Conservation (phyloP, 2,113 vertebrate genomes). For the Zosterops lateralis region DNA sequence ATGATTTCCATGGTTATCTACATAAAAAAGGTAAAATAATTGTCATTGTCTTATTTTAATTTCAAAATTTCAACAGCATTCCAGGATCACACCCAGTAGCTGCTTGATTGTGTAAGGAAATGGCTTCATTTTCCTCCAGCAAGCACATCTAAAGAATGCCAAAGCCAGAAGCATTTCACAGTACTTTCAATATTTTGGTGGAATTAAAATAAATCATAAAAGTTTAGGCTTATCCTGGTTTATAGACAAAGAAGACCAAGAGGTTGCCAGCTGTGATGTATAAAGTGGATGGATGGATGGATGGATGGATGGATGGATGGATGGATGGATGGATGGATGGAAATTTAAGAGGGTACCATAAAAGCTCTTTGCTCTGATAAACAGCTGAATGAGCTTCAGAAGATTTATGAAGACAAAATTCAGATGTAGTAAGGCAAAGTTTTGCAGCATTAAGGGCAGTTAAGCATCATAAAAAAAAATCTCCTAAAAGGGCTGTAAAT, state of each 20-base stretch:
- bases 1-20: not conserved
- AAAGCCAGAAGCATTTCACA: not conserved
- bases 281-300: not conserved
- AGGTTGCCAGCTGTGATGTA: rapidly evolving
- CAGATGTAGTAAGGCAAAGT: not conserved
- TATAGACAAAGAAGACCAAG: not conserved
- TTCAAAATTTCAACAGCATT: not conserved
- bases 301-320: not conserved
- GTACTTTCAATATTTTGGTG: not conserved
- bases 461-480: not conserved
- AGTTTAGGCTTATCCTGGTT: not conserved
- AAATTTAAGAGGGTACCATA: not conserved
- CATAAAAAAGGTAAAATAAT: not conserved
- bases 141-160: rapidly evolving
- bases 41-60: not conserved
- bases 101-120: rapidly evolving
- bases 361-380: not conserved
- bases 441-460: not conserved
- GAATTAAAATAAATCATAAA: not conserved
- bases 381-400: not conserved
- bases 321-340: not conserved
- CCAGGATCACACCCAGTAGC: not conserved
- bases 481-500: not conserved
- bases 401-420: not conserved
- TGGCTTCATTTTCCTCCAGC: rapidly evolving